Conservation (phyloP, 2,797 vertebrate species). For the Clarias pachynema region DNA sequence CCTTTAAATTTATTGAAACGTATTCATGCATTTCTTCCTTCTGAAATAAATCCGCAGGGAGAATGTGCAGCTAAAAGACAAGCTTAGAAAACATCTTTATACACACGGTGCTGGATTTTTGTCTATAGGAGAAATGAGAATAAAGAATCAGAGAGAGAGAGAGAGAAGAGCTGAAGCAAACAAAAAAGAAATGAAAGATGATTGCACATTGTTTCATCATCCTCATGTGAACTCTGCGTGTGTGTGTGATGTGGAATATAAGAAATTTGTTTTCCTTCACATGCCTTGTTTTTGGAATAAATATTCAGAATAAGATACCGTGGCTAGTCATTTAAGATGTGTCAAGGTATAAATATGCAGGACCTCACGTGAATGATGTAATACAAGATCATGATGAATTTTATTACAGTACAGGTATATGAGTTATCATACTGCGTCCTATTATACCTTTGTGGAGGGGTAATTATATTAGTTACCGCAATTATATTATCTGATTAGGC, state of each 20-base stretch:
- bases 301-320: background rate
- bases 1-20: background rate
- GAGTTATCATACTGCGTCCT: too few relatives aligned
- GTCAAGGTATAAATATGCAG: background rate
- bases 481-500: too few relatives aligned
- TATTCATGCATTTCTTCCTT: background rate
- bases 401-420: too few relatives aligned
- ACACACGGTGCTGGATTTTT: background rate
- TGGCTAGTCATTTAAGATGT: background rate
- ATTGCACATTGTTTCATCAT: constrained; percentile 50
- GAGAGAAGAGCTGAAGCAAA: constrained; percentile 8
- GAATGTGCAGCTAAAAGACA: background rate
- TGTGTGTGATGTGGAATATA: background rate
- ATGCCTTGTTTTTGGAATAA: background rate
- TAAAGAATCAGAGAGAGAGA: background rate
- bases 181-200: constrained; percentile 22
- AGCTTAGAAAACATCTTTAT: background rate
- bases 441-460: too few relatives aligned
- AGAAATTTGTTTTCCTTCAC: background rate
- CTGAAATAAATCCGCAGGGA: background rate
- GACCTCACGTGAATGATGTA: background rate
- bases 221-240: background rate
- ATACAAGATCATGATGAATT: too few relatives aligned
- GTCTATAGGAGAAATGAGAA: background rate
- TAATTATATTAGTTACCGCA: too few relatives aligned